Conservation (phyloP, 2,797 vertebrate genomes). For the Cyclopterus lumpus region DNA sequence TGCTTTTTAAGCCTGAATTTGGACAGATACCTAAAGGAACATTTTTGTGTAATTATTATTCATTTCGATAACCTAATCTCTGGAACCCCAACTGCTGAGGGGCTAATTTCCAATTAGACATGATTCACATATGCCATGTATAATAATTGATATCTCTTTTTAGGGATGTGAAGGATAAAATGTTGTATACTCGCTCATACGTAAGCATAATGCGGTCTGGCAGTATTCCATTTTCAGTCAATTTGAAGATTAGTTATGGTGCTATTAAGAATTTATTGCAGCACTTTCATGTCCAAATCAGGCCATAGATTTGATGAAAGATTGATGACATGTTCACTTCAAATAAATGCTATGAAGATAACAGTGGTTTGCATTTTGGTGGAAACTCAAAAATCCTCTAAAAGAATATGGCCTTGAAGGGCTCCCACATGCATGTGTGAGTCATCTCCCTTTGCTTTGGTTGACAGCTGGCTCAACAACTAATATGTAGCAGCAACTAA, state of each 20-base stretch:
- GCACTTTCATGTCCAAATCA: slow-evolving; percentile 32
- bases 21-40: not conserved
- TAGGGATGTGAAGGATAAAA: not conserved
- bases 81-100: not conserved
- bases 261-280: slow-evolving; percentile 31
- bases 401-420: slow-evolving; percentile 48
- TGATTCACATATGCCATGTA: not conserved
- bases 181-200: slow-evolving; percentile 5
- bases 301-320: slow-evolving; percentile 44
- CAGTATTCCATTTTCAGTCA: slow-evolving; percentile 16
- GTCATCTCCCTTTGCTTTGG: slow-evolving; percentile 39
- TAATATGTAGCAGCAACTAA: slow-evolving; percentile 24
- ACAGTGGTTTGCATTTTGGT: slow-evolving; percentile 36
- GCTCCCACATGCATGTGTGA: slow-evolving; percentile 34
- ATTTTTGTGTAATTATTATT: not conserved
- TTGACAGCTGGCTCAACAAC: slow-evolving; percentile 40
- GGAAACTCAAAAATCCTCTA: slow-evolving; percentile 34
- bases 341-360: slow-evolving; percentile 44
- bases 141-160: not conserved
- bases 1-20: not conserved
- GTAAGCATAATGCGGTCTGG: slow-evolving; percentile 3
- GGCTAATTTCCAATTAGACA: slow-evolving; percentile 6
- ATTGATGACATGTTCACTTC: slow-evolving; percentile 38
- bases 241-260: slow-evolving; percentile 32
- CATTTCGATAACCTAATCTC: not conserved